These are phyloP conservation scores for Amyelois transitella DNA, from an alignment of 1,140 invertebrate species.

Conservation along the genomic window DNA sequence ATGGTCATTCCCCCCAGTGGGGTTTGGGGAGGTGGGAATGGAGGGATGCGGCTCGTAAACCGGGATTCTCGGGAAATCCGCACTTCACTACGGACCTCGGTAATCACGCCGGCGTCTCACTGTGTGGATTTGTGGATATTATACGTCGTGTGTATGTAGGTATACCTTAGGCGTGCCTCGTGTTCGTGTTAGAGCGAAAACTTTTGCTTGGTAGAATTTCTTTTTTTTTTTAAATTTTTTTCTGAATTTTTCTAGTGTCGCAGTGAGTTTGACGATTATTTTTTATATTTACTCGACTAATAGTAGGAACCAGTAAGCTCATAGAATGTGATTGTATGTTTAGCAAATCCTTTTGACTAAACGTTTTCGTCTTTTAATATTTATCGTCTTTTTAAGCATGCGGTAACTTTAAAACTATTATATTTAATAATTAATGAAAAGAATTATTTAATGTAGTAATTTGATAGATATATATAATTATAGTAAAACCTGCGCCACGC, in stretches of 20 bases:
- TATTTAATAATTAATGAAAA: too few species aligned
- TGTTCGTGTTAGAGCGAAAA: background rate
- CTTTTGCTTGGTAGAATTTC: background rate
- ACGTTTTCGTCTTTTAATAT: too few species aligned
- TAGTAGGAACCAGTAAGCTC: too few species aligned
- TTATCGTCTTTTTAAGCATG: too few species aligned
- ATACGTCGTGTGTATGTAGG: background rate
- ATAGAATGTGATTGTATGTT: too few species aligned
- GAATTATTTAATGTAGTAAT: too few species aligned
- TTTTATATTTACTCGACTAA: too few species aligned
- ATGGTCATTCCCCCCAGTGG: constrained; percentile 27
- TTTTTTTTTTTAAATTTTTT: background rate
- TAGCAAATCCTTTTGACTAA: too few species aligned
- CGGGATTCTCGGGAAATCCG: constrained; percentile 60
- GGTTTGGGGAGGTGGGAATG: constrained; percentile 13
- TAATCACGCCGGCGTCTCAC: constrained; percentile 55
- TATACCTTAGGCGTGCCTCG: background rate
- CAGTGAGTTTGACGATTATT: background rate
- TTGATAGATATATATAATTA: background rate
- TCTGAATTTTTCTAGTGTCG: background rate
- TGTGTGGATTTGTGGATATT: constrained; percentile 37
- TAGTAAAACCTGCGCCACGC: background rate
- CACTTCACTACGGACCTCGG: constrained; percentile 53
- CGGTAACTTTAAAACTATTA: too few species aligned
- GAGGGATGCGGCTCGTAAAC: constrained; percentile 46